Conservation (phyloP, 2,888 invertebrate species). For the Phyllotreta cruciferae region DNA sequence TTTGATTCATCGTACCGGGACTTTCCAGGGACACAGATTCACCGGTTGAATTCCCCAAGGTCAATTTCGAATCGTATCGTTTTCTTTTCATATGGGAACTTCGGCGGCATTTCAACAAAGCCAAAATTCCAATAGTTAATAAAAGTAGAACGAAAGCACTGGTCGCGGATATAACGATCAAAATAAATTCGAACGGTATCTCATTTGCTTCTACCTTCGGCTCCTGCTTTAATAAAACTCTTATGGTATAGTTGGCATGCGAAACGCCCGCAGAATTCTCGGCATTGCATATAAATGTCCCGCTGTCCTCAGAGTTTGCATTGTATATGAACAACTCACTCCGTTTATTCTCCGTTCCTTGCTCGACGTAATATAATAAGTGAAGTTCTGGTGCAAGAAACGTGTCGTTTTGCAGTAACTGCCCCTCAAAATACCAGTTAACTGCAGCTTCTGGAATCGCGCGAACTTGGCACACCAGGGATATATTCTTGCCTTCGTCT, state of each 20-base stretch:
- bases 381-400: conserved; percentile 70
- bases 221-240: conserved; percentile 73
- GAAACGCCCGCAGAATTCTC: conserved; percentile 84
- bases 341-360: conserved; percentile 74
- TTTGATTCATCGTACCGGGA: conserved; percentile 51
- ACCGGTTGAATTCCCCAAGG: conserved; percentile 58
- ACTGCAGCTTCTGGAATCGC: conserved; percentile 82
- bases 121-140: conserved; percentile 71
- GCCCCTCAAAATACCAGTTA: conserved; percentile 82
- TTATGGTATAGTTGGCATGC: conserved; percentile 81
- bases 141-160: conserved; percentile 71
- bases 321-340: conserved; percentile 81
- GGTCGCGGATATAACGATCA: conserved; percentile 72
- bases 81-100: conserved; percentile 61
- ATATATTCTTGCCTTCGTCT: conserved; percentile 80
- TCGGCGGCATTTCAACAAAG: conserved; percentile 63
- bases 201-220: conserved; percentile 41
- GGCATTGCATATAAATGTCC: conserved; percentile 83
- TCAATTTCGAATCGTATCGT: conserved; percentile 63
- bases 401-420: conserved; percentile 78
- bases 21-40: conserved; percentile 54
- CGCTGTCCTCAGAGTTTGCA: conserved; percentile 79
- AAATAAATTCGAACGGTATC: conserved; percentile 68
- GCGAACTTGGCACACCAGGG: conserved; percentile 76
- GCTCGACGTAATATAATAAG: conserved; percentile 73